These are phyloP conservation scores for Dusona sp. DNA, from an alignment of 2,888 invertebrate species.

Conservation along the genomic window DNA sequence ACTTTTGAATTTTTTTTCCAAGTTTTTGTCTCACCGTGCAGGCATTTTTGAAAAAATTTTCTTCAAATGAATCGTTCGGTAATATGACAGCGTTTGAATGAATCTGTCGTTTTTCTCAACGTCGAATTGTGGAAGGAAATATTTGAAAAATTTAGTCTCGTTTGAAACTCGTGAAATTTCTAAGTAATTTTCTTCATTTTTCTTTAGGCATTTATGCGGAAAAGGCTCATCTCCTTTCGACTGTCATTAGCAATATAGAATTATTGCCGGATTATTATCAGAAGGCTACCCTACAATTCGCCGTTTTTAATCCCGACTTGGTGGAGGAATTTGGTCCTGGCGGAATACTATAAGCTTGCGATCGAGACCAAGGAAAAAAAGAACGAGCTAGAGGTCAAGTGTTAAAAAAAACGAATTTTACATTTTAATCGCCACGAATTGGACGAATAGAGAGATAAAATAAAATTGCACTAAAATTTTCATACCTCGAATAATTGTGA, in stretches of 20 bases:
- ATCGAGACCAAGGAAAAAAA: background rate
- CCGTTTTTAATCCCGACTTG: conserved; percentile 87
- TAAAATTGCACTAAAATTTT: background rate
- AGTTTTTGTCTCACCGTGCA: background rate
- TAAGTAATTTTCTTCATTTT: background rate
- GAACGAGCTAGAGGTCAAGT: conserved; percentile 52
- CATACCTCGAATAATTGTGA: background rate
- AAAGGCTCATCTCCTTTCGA: conserved; percentile 94
- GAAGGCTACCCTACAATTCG: conserved; percentile 92
- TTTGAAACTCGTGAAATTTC: conserved; percentile 2
- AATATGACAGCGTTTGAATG: no score
- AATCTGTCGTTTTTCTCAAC: background rate
- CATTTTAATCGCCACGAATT: conserved; percentile 28
- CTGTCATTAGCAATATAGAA: conserved; percentile 96
- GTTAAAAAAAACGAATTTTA: conserved; percentile 25
- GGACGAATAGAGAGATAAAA: conserved; percentile 19
- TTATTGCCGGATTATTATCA: conserved; percentile 93
- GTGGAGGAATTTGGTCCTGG: conserved; percentile 36
- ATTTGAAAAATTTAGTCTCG: background rate
- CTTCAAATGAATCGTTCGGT: no score
- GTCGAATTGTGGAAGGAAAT: background rate
- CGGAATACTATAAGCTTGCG: conserved; percentile 39
- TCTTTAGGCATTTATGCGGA: conserved; percentile 91
- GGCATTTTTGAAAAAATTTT: background rate
- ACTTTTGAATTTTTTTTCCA: background rate